Evolutionary conservation across 2,888 invertebrate species (phyloP), one percentile per base, ranked within the genome.

Genomic region (Philereme vetulata): DNA sequence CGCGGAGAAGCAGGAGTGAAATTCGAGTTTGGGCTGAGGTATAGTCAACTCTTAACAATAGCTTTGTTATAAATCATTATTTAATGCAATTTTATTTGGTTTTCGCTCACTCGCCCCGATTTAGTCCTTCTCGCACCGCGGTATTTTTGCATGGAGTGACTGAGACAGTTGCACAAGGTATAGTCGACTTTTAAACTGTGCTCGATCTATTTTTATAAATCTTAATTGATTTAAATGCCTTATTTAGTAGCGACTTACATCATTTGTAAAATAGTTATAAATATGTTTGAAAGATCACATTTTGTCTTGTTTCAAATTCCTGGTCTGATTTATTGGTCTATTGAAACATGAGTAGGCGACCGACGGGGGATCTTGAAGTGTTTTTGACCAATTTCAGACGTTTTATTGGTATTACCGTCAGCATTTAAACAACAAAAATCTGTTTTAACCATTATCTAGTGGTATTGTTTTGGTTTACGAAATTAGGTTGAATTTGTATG

Each of bases 311-410:
- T 50, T 64, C 21, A 52, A 57, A 60, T 65, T 65, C 49, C 56
- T 63, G 40, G 45, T 52, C 21, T 56, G 45, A 65, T 64, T 64
- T 65, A 65, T 63, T 60, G 59, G 44, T 69, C 65, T 64, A 67
- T 67, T 67, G 58, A 65, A 62, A 52, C 51, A 48, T 32, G 48
- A 53, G 61, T 68, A 60, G 65, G 65, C 55, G 52, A 62, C 21
- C 33, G 47, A 46, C 33, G 8, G 33, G 33, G 46, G 11, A 46
- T 48, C 4, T 53, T 51, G 51, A 10, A 50, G 21, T 9, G 36
- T 35, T 53, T 46, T 21, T 56, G 40, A 40, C 21, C 35, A 44
- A 44, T 49, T 59, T 56, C 42, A 44, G 51, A 52, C 4, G 5
- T 46, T 46, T 46, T 45, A 9, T 50, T 36, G 34, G 33, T 50